Conservation (phyloP, 2,888 invertebrate species). For the Leptopilina syphax region DNA sequence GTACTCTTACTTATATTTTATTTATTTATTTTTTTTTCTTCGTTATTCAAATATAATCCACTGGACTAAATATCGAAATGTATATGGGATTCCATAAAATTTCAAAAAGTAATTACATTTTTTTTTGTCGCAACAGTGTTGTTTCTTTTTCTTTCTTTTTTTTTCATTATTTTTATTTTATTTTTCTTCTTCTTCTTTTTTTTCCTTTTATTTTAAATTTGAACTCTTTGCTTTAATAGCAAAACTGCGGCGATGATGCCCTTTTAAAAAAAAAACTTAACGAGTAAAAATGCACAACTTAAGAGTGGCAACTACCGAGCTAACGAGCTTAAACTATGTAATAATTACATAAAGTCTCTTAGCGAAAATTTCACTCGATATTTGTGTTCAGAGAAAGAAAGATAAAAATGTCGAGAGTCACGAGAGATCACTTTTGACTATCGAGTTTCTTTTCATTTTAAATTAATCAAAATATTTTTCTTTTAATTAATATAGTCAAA, state of each 20-base stretch:
- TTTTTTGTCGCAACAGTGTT: conserved; percentile 30
- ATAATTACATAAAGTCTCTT: conserved; percentile 37
- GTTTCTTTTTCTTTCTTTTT: not conserved
- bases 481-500: no score
- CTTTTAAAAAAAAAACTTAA: conserved; percentile 32
- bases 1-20: not conserved
- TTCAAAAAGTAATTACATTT: conserved; percentile 27
- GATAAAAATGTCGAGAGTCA: not conserved
- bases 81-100: conserved; percentile 25
- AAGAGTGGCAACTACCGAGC: conserved; percentile 23
- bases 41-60: not conserved
- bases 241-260: conserved; percentile 23
- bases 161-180: not conserved
- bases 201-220: not conserved
- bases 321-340: conserved; percentile 31
- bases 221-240: conserved; percentile 28
- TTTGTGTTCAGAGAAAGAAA: not conserved
- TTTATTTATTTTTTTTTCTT: no score
- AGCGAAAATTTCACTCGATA: conserved; percentile 35
- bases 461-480: no score
- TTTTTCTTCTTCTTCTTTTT: not conserved
- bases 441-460: no score
- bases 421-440: not conserved
- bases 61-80: conserved; percentile 35
- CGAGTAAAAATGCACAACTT: conserved; percentile 34